Percentiles rank a stretch among this genome's conserved stretches.
Conservation (phyloP, 2,797 vertebrate species). For the Alfaro cultratus region DNA sequence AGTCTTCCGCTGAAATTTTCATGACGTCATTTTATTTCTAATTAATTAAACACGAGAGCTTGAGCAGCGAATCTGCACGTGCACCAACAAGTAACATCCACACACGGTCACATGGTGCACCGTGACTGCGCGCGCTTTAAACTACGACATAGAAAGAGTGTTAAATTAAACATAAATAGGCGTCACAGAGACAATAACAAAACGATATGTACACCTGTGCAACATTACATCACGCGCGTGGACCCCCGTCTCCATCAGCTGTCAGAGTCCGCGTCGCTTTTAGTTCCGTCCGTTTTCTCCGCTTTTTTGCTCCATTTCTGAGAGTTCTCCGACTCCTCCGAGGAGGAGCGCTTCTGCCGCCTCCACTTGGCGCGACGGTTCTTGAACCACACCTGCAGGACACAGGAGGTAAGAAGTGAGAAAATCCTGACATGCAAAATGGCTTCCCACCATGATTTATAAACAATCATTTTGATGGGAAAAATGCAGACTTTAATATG, state of each 20-base stretch:
- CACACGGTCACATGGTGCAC: constrained; percentile 33
- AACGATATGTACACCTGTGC: constrained; percentile 86
- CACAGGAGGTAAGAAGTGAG: neutral
- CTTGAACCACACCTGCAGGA: constrained; percentile 96
- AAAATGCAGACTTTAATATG: neutral
- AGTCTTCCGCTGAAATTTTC: neutral
- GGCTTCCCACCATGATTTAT: neutral
- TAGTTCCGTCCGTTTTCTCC: constrained; percentile 88
- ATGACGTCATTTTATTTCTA: neutral
- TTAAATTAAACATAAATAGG: constrained; percentile 12
- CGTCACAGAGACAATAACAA: constrained; percentile 64
- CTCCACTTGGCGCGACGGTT: constrained; percentile 98
- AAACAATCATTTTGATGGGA: neutral
- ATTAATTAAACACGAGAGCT: neutral
- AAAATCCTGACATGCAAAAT: neutral
- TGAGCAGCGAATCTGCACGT: constrained; percentile 13
- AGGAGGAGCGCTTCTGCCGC: constrained; percentile 95
- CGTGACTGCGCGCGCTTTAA: neutral
- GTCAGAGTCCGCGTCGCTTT: constrained; percentile 95
- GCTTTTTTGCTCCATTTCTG: constrained; percentile 95
- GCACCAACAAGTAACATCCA: constrained; percentile 68
- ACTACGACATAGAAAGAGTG: neutral
- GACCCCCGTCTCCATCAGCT: constrained; percentile 78
- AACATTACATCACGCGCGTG: constrained; percentile 73
- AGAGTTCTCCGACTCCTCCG: constrained; percentile 93